These are phyloP conservation scores for Podarcis cretensis DNA, from an alignment of 2,113 vertebrate species.

Conservation along the genomic window DNA sequence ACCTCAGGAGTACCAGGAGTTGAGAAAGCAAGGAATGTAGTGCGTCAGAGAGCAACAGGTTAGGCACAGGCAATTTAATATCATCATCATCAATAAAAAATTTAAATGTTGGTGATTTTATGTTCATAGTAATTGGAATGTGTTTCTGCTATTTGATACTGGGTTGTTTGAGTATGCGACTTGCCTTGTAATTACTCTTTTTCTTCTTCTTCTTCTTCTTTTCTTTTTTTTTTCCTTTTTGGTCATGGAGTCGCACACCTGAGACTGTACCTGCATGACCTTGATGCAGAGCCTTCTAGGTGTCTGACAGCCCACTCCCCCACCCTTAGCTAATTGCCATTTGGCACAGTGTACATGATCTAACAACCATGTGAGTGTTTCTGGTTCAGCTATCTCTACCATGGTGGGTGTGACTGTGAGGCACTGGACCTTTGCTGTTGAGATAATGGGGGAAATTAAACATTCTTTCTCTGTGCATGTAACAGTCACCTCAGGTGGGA, in stretches of 20 bases:
- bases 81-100: not conserved
- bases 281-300: not conserved
- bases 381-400: not conserved
- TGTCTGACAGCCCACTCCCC: not conserved
- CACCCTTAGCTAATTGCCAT: not conserved
- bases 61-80: constrained; percentile 22
- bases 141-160: not conserved
- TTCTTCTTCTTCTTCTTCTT: no score
- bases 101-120: not conserved
- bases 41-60: constrained; percentile 96
- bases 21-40: constrained; percentile 93
- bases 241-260: not conserved
- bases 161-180: not conserved
- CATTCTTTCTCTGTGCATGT: no score
- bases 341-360: not conserved
- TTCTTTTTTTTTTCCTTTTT: no score
- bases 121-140: not conserved
- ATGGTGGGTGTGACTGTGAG: not conserved
- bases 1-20: constrained; percentile 94
- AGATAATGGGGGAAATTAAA: not conserved
- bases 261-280: not conserved
- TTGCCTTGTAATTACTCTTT: not conserved
- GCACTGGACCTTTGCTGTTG: not conserved
- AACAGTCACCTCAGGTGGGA: no score
- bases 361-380: not conserved